phyloP scores from a whole-genome alignment of 2,888 invertebrate species.

The Lamellibrachia satsuma region DNA sequence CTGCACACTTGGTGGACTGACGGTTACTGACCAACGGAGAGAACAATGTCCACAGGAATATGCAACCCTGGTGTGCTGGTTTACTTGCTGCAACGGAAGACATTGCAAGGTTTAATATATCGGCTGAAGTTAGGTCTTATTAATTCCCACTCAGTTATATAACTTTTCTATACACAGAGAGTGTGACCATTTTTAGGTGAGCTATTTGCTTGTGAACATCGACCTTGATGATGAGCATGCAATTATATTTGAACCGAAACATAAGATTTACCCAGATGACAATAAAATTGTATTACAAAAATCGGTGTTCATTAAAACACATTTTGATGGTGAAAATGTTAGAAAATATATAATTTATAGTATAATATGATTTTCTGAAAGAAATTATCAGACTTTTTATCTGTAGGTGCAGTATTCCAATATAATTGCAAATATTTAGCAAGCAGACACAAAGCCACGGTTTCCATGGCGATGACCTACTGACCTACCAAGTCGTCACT shows the following conservation, averaged over 20 bases:
- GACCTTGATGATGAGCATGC: no score
- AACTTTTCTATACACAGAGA: neutral
- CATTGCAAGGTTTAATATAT: neutral
- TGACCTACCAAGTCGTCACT: constrained; percentile 44
- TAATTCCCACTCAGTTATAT: neutral
- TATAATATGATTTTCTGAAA: neutral
- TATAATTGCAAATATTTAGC: constrained; percentile 41
- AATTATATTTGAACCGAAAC: no score
- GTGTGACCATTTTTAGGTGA: no score
- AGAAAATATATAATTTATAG: no score
- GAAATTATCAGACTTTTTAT: constrained; percentile 40
- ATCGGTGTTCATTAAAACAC: no score
- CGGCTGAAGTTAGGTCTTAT: no score
- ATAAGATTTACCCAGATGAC: no score
- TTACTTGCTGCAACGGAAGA: constrained; percentile 26
- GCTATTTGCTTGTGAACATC: no score
- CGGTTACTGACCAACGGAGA: neutral
- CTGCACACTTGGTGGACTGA: neutral
- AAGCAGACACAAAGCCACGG: neutral
- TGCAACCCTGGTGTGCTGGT: neutral
- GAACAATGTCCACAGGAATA: constrained; percentile 5
- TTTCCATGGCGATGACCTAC: constrained; percentile 35
- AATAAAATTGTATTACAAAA: no score
- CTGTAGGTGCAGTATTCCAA: constrained; percentile 42
- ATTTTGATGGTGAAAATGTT: no score